Conservation (phyloP, 2,888 invertebrate species). For the Drosophila falleni region DNA sequence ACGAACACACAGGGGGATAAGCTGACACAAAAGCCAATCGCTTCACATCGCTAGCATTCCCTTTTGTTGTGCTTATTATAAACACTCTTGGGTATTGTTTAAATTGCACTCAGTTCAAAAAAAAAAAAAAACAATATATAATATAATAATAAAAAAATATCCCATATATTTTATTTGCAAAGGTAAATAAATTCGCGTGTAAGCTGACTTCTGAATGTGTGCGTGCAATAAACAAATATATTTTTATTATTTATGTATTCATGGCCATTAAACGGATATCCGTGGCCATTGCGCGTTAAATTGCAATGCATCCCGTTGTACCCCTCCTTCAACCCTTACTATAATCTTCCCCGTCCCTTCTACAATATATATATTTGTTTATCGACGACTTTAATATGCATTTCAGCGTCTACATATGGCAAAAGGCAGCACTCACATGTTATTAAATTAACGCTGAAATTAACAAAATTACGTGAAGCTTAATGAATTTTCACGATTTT, state of each 20-base stretch:
- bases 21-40: constrained; percentile 67
- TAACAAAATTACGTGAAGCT: constrained; percentile 48
- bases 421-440: constrained; percentile 17
- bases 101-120: constrained; percentile 71
- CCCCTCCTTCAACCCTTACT: neutral
- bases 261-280: constrained; percentile 82
- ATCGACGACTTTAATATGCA: constrained; percentile 48
- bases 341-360: neutral
- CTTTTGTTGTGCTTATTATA: constrained; percentile 75
- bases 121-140: constrained; percentile 16
- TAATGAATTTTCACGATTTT: constrained; percentile 44
- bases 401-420: constrained; percentile 11
- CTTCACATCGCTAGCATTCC: constrained; percentile 45
- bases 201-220: constrained; percentile 59
- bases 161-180: constrained; percentile 75
- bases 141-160: constrained; percentile 27
- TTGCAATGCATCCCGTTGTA: constrained; percentile 57
- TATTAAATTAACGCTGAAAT: constrained; percentile 59
- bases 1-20: neutral
- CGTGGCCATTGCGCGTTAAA: constrained; percentile 79
- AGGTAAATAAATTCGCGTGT: constrained; percentile 77
- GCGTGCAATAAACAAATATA: constrained; percentile 79
- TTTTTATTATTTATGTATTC: constrained; percentile 82
- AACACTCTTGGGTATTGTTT: constrained; percentile 77
- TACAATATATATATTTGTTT: constrained; percentile 23